A percentile compares a stretch with the other conserved stretches of the same genome.
phyloP scores from a whole-genome alignment of 2,888 invertebrate species.

The Hesperia comma region DNA sequence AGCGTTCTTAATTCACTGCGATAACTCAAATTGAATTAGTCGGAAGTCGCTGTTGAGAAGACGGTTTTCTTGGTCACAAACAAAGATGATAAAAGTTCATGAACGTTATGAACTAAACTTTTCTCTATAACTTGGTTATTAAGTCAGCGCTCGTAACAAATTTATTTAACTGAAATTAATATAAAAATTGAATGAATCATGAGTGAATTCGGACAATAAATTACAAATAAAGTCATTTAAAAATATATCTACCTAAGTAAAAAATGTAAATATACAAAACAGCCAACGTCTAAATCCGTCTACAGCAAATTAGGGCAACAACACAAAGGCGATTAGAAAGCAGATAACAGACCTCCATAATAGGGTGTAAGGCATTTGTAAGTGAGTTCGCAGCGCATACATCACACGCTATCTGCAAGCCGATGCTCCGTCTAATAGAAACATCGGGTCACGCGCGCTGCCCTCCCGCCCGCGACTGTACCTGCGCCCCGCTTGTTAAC shows the following conservation, averaged over 20 bases:
- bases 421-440: conserved; percentile 40
- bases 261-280: background rate
- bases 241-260: no score
- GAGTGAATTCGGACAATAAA: no score
- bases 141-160: background rate
- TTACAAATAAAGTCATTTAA: no score
- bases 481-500: background rate
- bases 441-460: conserved; percentile 33
- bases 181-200: background rate
- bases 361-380: conserved; percentile 32
- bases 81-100: conserved; percentile 1
- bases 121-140: background rate
- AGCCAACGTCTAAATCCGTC: conserved; percentile 5
- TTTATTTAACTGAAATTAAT: background rate
- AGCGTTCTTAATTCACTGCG: conserved; percentile 36
- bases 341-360: conserved; percentile 20
- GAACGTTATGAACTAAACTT: background rate
- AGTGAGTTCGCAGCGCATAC: conserved; percentile 38
- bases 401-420: conserved; percentile 42
- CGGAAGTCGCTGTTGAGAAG: conserved; percentile 21
- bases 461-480: background rate
- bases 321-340: conserved; percentile 21
- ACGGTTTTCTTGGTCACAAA: conserved; percentile 16
- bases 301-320: conserved; percentile 31
- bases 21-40: conserved; percentile 37